These are phyloP conservation scores for Catajapyx aquilonaris DNA, from an alignment of 1,140 invertebrate species.

Conservation along the genomic window DNA sequence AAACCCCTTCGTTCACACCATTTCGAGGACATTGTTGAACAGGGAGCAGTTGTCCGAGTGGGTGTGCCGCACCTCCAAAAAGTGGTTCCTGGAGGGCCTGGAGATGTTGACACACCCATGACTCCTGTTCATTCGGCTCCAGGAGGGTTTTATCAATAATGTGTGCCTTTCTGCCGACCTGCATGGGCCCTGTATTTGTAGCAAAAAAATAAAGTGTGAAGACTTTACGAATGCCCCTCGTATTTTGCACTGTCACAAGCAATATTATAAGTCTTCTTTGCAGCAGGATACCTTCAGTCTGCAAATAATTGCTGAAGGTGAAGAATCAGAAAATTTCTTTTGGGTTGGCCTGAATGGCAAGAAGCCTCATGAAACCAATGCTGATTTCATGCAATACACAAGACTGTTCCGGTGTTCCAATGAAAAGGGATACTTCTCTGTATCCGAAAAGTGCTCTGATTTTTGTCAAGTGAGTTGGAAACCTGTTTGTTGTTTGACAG, in stretches of 20 bases:
- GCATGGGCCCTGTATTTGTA: background rate
- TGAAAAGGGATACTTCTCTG: constrained; percentile 97
- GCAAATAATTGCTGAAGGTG: constrained; percentile 78
- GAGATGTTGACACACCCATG: background rate
- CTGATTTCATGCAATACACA: constrained; percentile 84
- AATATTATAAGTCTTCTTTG: constrained; percentile 8
- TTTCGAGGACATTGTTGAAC: too few species aligned
- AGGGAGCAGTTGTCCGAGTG: too few species aligned
- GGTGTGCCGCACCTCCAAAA: too few species aligned
- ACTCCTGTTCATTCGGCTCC: background rate
- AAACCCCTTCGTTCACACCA: too few species aligned
- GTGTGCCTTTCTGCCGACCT: background rate
- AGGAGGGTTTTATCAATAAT: background rate
- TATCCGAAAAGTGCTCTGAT: constrained; percentile 98
- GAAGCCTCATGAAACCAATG: constrained; percentile 77
- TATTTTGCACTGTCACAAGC: background rate
- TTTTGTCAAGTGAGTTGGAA: constrained; percentile 73
- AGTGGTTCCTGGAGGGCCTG: too few species aligned
- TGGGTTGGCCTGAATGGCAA: constrained; percentile 88
- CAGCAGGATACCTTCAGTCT: constrained; percentile 55
- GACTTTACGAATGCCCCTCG: background rate
- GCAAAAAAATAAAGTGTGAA: background rate
- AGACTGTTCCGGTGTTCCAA: constrained; percentile 96
- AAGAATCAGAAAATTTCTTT: constrained; percentile 98
- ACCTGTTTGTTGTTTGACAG: too few species aligned